Percentiles rank a stretch among this genome's conserved stretches.
Evolutionary conservation across 2,797 vertebrate genomes (phyloP).

Genomic region (Danionella dracula): DNA sequence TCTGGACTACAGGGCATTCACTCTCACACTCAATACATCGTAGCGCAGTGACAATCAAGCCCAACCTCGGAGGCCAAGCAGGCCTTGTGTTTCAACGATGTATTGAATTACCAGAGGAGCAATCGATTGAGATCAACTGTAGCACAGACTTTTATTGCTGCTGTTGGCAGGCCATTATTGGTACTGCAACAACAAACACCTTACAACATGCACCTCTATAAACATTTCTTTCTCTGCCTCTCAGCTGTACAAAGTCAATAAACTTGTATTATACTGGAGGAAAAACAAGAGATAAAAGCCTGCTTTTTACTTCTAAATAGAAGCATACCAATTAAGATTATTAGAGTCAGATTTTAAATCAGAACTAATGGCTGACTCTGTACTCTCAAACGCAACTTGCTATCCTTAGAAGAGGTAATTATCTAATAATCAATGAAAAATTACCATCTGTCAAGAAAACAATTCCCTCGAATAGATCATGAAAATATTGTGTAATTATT

Average conservation of each 20-base stretch:
- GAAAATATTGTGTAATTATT: background rate
- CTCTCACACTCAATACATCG: slow-evolving; percentile 36
- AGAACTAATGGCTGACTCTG: no score
- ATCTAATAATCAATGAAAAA: no score
- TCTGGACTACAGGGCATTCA: slow-evolving; percentile 30
- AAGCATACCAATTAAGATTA: background rate
- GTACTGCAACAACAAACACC: slow-evolving; percentile 8
- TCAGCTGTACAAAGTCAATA: background rate
- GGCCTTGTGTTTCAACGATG: slow-evolving; percentile 19
- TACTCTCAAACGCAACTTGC: no score
- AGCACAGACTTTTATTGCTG: slow-evolving; percentile 3
- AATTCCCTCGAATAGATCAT: background rate
- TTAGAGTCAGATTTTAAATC: no score
- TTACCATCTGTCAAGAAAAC: background rate
- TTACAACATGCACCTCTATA: background rate
- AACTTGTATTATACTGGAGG: background rate
- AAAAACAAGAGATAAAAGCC: background rate
- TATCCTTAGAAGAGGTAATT: no score
- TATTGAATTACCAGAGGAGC: slow-evolving; percentile 25
- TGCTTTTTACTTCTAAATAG: background rate
- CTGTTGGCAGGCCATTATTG: slow-evolving; percentile 10
- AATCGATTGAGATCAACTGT: slow-evolving; percentile 33
- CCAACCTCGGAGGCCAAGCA: slow-evolving; percentile 9
- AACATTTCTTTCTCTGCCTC: background rate
- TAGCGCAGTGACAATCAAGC: slow-evolving; percentile 23